These are phyloP conservation scores for Echinarachnius parma DNA, from an alignment of 53 echinoderm and acorn worm species.

Conservation along the genomic window DNA sequence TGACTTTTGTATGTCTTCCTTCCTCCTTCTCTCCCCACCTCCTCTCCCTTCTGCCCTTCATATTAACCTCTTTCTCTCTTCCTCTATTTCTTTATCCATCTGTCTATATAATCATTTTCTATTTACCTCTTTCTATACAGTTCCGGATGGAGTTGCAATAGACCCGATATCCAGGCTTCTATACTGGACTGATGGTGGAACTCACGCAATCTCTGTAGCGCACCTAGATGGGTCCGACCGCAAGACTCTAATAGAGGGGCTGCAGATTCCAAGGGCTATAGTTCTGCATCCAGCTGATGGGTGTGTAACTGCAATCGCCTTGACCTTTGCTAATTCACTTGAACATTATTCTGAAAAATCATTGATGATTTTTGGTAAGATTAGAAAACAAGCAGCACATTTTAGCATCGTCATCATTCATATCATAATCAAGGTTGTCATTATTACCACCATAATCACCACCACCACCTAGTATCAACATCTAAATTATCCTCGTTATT, in stretches of 20 bases:
- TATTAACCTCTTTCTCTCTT: background rate
- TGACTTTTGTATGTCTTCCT: too few relatives aligned
- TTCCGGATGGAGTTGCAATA: constrained; percentile 74
- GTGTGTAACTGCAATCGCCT: constrained; percentile 58
- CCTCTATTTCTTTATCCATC: background rate
- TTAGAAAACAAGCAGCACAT: too few relatives aligned
- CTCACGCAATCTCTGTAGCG: constrained; percentile 48
- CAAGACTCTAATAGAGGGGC: constrained; percentile 46
- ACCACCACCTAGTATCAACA: too few relatives aligned
- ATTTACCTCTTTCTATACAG: constrained; percentile 31
- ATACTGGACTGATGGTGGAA: constrained; percentile 75
- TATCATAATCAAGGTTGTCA: too few relatives aligned
- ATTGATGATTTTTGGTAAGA: too few relatives aligned
- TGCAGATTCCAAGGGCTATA: constrained; percentile 73
- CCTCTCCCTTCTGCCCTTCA: background rate
- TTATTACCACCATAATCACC: too few relatives aligned
- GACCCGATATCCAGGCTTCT: constrained; percentile 64
- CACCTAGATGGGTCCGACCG: constrained; percentile 58
- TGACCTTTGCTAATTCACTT: too few relatives aligned
- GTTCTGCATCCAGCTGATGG: constrained; percentile 42
- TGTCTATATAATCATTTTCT: background rate
- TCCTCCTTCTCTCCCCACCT: too few relatives aligned
- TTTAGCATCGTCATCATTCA: too few relatives aligned
- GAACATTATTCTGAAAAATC: too few relatives aligned
- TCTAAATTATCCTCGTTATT: too few relatives aligned